Percentiles rank a stretch among this genome's conserved stretches.
Conservation (phyloP, 64 coral and sea anemone species). For the Stichodactyla helianthus region DNA sequence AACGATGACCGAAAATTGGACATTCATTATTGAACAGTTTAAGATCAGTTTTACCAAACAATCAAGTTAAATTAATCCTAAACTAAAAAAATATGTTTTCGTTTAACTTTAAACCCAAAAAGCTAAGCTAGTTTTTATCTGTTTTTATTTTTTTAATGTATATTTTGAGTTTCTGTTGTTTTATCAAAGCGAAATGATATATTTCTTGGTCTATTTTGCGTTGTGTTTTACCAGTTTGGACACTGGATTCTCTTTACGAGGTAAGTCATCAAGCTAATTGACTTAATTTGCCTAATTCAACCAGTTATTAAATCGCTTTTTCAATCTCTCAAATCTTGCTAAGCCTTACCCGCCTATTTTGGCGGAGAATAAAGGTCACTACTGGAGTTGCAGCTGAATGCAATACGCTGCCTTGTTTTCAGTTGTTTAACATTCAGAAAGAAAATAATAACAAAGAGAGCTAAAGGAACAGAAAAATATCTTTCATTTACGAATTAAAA, state of each 20-base stretch:
- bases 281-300: not conserved
- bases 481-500: too few relatives aligned
- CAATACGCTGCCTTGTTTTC: not conserved
- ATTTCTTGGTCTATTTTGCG: not conserved
- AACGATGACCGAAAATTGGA: not conserved
- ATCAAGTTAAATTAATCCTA: not conserved
- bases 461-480: too few relatives aligned
- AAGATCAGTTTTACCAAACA: not conserved
- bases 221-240: not conserved
- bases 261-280: not conserved
- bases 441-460: too few relatives aligned
- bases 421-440: too few relatives aligned
- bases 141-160: not conserved
- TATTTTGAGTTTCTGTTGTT: not conserved
- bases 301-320: not conserved
- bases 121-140: not conserved
- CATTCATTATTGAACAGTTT: slow-evolving; percentile 20
- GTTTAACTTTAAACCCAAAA: not conserved
- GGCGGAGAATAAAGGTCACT: not conserved
- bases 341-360: not conserved
- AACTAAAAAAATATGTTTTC: not conserved
- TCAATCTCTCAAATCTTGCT: not conserved
- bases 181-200: not conserved
- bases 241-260: not conserved
- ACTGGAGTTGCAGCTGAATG: not conserved